phyloP scores from a whole-genome alignment of 2,888 invertebrate species.

The Atrina japonica region DNA sequence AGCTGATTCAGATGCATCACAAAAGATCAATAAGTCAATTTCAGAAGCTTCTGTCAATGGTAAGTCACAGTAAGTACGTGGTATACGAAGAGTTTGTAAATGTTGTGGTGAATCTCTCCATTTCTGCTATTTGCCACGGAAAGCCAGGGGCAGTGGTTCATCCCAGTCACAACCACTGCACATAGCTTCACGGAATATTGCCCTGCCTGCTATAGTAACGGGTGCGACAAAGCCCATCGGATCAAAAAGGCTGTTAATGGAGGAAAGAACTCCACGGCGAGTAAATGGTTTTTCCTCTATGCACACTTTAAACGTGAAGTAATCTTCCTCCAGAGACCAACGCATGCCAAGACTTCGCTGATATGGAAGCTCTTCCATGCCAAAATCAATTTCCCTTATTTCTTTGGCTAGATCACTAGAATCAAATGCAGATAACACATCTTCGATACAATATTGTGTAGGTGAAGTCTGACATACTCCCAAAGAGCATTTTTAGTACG shows the following conservation, averaged over 20 bases:
- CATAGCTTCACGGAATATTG: slow-evolving; percentile 14
- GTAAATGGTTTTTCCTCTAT: slow-evolving; percentile 20
- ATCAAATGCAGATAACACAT: slow-evolving; percentile 7
- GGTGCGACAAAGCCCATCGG: slow-evolving; percentile 12
- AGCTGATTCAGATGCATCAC: slow-evolving; percentile 29
- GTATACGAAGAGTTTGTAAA: not conserved
- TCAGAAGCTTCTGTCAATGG: not conserved
- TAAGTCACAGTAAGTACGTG: not conserved
- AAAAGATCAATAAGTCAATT: slow-evolving; percentile 9
- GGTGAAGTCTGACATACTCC: slow-evolving; percentile 9
- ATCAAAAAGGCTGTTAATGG: slow-evolving; percentile 19
- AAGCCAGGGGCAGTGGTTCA: slow-evolving; percentile 2
- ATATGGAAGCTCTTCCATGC: slow-evolving; percentile 1
- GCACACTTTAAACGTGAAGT: slow-evolving; percentile 1
- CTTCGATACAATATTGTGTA: slow-evolving; percentile 18
- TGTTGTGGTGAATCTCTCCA: not conserved
- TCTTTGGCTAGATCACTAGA: slow-evolving; percentile 17
- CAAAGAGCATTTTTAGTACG: slow-evolving; percentile 26
- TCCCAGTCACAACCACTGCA: slow-evolving; percentile 10
- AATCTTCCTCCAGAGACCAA: slow-evolving; percentile 12
- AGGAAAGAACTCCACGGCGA: slow-evolving; percentile 8
- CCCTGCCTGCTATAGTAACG: slow-evolving; percentile 3
- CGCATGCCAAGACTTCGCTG: slow-evolving; percentile 13
- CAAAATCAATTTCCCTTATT: slow-evolving; percentile 5
- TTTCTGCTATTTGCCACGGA: not conserved